Evolutionary conservation across 2,888 invertebrate species (phyloP).

Genomic region (Trilocha varians): DNA sequence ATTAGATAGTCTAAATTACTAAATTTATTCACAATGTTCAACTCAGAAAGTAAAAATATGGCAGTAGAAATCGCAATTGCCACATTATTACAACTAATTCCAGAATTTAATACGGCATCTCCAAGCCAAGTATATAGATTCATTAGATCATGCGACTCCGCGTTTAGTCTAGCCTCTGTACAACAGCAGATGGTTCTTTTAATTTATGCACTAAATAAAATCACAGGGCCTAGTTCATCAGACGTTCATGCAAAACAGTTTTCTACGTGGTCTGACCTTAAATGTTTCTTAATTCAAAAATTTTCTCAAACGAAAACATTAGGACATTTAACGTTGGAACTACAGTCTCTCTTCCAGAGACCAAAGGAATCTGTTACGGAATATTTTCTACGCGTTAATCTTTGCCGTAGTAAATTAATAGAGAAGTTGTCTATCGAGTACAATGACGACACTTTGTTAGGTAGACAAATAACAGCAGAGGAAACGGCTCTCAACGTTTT

Average conservation of each 20-base stretch:
- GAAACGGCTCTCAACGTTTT: slow-evolving; percentile 21
- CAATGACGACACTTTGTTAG: slow-evolving; percentile 10
- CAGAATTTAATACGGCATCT: slow-evolving; percentile 10
- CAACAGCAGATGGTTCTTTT: slow-evolving; percentile 4
- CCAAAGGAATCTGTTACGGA: slow-evolving; percentile 17
- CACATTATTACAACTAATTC: not conserved
- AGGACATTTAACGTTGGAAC: slow-evolving; percentile 16
- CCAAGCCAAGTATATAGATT: slow-evolving; percentile 10
- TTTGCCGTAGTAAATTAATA: slow-evolving; percentile 18
- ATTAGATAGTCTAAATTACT: no score
- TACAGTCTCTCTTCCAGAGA: slow-evolving; percentile 22
- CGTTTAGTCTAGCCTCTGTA: slow-evolving; percentile 6
- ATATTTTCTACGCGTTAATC: slow-evolving; percentile 19
- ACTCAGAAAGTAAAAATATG: not conserved
- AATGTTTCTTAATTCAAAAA: slow-evolving; percentile 14
- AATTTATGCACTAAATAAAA: slow-evolving; percentile 9
- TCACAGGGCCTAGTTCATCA: slow-evolving; percentile 9
- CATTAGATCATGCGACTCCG: slow-evolving; percentile 12
- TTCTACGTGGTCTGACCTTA: slow-evolving; percentile 6
- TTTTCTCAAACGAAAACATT: slow-evolving; percentile 19
- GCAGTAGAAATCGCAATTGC: not conserved
- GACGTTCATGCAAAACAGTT: slow-evolving; percentile 10
- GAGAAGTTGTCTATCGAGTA: slow-evolving; percentile 18
- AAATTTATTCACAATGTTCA: not conserved
- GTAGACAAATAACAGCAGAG: slow-evolving; percentile 12